These are phyloP conservation scores for Uloborus diversus DNA, from an alignment of 1,140 invertebrate species.

Conservation along the genomic window DNA sequence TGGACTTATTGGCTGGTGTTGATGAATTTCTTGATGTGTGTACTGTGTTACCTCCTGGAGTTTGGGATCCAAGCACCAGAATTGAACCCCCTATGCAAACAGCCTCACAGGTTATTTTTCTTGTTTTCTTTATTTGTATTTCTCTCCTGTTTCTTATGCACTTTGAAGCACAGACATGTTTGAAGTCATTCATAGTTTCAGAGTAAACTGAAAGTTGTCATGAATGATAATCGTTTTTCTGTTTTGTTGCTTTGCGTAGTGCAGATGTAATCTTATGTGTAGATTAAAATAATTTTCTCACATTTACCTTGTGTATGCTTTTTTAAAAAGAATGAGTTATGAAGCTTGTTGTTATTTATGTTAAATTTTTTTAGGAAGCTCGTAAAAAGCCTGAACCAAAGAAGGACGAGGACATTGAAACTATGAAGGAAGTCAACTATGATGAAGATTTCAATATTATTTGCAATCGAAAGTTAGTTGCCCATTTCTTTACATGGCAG, in stretches of 20 bases:
- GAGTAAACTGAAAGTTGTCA: too few relatives aligned
- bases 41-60: constrained; percentile 66
- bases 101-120: constrained; percentile 57
- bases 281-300: too few relatives aligned
- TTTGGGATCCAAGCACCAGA: constrained; percentile 65
- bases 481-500: neutral
- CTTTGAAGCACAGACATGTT: neutral
- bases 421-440: neutral
- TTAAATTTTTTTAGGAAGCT: constrained; percentile 25
- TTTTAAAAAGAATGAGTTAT: too few relatives aligned
- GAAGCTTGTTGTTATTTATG: neutral
- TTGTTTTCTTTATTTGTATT: neutral
- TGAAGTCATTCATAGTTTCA: neutral
- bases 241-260: too few relatives aligned
- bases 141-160: neutral
- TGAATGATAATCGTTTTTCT: too few relatives aligned
- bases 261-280: too few relatives aligned
- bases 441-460: neutral
- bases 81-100: constrained; percentile 63
- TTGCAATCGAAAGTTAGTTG: constrained; percentile 15
- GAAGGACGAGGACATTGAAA: constrained; percentile 9
- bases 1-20: constrained; percentile 64
- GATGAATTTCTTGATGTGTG: constrained; percentile 66
- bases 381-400: constrained; percentile 31
- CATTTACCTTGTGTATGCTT: too few relatives aligned